These are phyloP conservation scores for Chaetodon trifascialis DNA, from an alignment of 2,113 vertebrate genomes.

Conservation along the genomic window DNA sequence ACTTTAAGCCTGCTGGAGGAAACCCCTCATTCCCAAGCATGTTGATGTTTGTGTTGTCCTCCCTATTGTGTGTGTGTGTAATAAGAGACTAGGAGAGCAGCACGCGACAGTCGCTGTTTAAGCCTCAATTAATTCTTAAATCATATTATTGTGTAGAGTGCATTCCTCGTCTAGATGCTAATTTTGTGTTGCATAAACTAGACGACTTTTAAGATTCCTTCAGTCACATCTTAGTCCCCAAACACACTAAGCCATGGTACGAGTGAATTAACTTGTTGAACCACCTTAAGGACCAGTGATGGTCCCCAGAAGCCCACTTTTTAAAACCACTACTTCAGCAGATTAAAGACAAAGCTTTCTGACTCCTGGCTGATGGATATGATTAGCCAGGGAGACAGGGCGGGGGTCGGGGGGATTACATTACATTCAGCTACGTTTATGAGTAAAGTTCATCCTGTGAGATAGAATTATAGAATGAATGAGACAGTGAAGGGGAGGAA, in stretches of 20 bases:
- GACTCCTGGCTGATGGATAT: slow-evolving; percentile 11
- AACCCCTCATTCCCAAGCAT: slow-evolving; percentile 67
- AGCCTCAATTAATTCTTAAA: slow-evolving; percentile 13
- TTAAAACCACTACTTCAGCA: slow-evolving; percentile 24
- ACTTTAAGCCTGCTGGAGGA: slow-evolving; percentile 64
- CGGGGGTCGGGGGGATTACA: neutral
- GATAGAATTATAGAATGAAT: neutral
- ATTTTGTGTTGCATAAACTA: neutral
- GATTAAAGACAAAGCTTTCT: slow-evolving; percentile 30
- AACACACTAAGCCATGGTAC: neutral
- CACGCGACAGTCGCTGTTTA: slow-evolving; percentile 14
- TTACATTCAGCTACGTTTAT: neutral
- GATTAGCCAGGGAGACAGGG: neutral
- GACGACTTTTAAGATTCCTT: neutral
- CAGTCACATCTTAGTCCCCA: neutral
- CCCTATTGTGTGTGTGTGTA: slow-evolving; percentile 45
- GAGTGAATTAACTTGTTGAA: neutral
- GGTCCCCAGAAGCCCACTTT: neutral
- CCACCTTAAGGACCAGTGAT: neutral
- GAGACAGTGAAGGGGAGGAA: slow-evolving; percentile 10
- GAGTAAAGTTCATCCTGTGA: neutral
- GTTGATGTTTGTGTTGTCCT: slow-evolving; percentile 51
- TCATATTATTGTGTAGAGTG: neutral
- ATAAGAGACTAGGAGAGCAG: slow-evolving; percentile 34
- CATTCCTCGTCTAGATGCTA: neutral